Evolutionary conservation across 2,888 invertebrate genomes (phyloP), one percentile per base, ranked within the genome.

Genomic region (Scaptomyza cyrtandrae): DNA sequence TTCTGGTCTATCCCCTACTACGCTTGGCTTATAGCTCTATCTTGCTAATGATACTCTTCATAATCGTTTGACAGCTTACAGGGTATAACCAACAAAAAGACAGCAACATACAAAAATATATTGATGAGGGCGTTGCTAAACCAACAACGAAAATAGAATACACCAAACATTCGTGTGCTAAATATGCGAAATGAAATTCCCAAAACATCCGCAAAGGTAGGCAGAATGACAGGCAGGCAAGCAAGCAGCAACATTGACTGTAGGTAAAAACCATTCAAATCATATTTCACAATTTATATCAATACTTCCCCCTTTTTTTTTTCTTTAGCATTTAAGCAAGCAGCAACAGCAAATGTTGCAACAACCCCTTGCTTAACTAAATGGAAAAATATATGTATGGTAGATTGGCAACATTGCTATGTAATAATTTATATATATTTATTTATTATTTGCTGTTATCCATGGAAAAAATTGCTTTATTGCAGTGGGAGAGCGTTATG

Each of bases 401-500:
- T 9, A 10, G 16, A 24, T 13, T 39, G 46, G 41, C 33, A 49
- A 52, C 53, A 35, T 48, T 39, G 39, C 11, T 66, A 52, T 60
- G 55, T 60, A 71, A 76, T 79, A 86, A 83, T 80, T 83, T 84
- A 80, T 84, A 24, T 35, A 7, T 50, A 10, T 41, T 41, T 85
- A 75, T 85, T 74, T 74, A 77, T 75, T 68, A 73, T 73, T 63
- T 83, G 68, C 63, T 67, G 75, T 75, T 80, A 83, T 83, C 83
- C 80, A 74, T 72, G 74, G 33, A 16, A 53, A 41, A 13, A 31
- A 19, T 52, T 33, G 9, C 19, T 43, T 31, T 33, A 27, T 29
- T n/a, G 39, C 29, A 19, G 24, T n/a, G 3, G 9, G 27, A 1
- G 24, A 11, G 16, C 35, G 13, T 33, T 14, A 16, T 14, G n/a